phyloP scores from a whole-genome alignment of 2,797 vertebrate species.

The Hipposideros larvatus region DNA sequence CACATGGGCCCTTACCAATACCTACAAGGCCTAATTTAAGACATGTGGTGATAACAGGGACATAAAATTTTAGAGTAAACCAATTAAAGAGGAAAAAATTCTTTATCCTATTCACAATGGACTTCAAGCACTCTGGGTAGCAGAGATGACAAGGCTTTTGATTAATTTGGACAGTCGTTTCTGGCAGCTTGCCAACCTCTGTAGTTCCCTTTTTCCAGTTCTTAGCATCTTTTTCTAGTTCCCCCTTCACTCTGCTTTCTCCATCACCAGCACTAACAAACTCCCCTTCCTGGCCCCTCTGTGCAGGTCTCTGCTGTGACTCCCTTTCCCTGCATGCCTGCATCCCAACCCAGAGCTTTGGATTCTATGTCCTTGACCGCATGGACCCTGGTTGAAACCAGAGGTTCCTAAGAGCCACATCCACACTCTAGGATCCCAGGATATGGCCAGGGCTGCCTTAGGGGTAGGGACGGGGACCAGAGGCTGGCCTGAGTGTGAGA shows the following conservation, averaged over 20 bases:
- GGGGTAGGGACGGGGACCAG: not conserved
- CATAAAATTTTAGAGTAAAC: not conserved
- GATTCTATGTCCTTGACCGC: not conserved
- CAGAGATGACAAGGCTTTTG: not conserved
- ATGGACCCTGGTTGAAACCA: not conserved
- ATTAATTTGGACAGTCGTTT: not conserved
- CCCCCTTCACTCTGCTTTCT: not conserved
- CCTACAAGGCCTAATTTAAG: not conserved
- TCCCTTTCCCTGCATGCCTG: not conserved
- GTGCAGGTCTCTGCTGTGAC: not conserved
- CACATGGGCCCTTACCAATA: not conserved
- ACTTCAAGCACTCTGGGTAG: not conserved
- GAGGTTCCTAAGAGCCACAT: not conserved
- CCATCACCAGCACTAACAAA: not conserved
- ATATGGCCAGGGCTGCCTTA: not conserved
- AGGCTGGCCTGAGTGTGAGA: not conserved
- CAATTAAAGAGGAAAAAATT: not conserved
- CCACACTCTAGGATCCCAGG: not conserved
- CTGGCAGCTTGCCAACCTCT: not conserved
- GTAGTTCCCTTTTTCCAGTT: not conserved
- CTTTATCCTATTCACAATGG: not conserved
- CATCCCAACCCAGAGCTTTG: not conserved
- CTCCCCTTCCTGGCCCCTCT: not conserved
- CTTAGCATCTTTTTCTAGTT: not conserved
- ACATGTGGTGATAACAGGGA: not conserved